Percentiles rank a stretch among this genome's conserved stretches.
Evolutionary conservation across 2,888 invertebrate species (phyloP).

Genomic region (Galerucella calmariensis): DNA sequence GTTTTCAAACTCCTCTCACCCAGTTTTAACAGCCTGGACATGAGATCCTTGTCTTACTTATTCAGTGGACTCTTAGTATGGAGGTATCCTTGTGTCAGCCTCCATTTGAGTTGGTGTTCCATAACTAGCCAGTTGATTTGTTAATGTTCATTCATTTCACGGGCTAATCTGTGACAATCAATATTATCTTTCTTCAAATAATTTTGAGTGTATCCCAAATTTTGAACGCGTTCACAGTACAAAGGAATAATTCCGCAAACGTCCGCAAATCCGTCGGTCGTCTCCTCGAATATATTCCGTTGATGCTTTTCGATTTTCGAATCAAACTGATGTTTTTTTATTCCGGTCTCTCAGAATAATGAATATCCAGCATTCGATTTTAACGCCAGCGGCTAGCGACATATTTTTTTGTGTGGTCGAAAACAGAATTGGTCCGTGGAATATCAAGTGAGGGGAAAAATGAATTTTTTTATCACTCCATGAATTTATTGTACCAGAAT

Average conservation of each 20-base stretch:
- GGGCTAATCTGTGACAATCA: too few relatives aligned
- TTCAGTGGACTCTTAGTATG: too few relatives aligned
- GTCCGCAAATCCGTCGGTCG: not conserved
- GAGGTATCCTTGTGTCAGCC: too few relatives aligned
- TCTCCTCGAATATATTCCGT: not conserved
- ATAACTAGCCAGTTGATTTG: too few relatives aligned
- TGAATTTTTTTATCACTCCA: not conserved
- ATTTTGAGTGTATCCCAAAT: too few relatives aligned
- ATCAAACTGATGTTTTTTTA: not conserved
- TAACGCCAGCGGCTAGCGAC: slow-evolving; percentile 5
- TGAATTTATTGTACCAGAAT: not conserved
- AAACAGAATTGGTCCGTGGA: slow-evolving; percentile 4
- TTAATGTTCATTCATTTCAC: too few relatives aligned
- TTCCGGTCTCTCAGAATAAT: not conserved
- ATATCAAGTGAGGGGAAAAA: not conserved
- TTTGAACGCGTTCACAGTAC: not conserved
- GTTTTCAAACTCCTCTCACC: too few relatives aligned
- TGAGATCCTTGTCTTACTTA: too few relatives aligned
- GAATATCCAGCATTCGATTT: not conserved
- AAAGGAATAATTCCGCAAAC: not conserved
- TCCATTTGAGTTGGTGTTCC: too few relatives aligned
- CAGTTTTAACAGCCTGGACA: too few relatives aligned
- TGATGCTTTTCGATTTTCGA: not conserved
- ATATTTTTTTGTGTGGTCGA: not conserved
- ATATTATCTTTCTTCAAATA: too few relatives aligned